phyloP scores from a whole-genome alignment of 2,797 vertebrate species.

The Anabas testudineus region DNA sequence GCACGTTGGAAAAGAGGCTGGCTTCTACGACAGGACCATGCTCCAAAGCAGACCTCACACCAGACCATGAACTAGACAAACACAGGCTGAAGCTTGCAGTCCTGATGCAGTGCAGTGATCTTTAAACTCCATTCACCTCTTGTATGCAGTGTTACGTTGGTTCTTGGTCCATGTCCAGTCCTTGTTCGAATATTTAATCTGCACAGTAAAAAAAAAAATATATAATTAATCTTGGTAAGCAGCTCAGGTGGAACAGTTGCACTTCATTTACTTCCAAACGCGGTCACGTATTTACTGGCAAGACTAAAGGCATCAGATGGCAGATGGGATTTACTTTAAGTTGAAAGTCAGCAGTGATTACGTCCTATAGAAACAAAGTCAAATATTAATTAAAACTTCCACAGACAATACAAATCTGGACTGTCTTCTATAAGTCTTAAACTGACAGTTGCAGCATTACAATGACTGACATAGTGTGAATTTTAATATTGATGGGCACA shows the following conservation, averaged over 20 bases:
- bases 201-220: conserved; percentile 63
- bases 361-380: background rate
- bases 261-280: background rate
- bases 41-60: background rate
- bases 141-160: conserved; percentile 83
- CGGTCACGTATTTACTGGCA: background rate
- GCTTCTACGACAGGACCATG: background rate
- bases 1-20: background rate
- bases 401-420: background rate
- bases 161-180: conserved; percentile 86
- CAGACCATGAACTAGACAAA: background rate
- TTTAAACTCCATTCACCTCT: conserved; percentile 81
- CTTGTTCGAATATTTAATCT: conserved; percentile 87
- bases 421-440: background rate
- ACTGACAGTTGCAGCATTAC: background rate
- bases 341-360: too few relatives aligned
- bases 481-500: conserved; percentile 3
- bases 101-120: background rate
- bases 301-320: background rate
- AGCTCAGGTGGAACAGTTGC: conserved; percentile 5
- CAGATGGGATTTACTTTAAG: background rate
- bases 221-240: conserved; percentile 7
- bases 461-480: conserved; percentile 13
- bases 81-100: background rate
- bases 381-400: background rate